phyloP scores from a whole-genome alignment of 2,888 invertebrate species.

The Neocrepidodera transversa region DNA sequence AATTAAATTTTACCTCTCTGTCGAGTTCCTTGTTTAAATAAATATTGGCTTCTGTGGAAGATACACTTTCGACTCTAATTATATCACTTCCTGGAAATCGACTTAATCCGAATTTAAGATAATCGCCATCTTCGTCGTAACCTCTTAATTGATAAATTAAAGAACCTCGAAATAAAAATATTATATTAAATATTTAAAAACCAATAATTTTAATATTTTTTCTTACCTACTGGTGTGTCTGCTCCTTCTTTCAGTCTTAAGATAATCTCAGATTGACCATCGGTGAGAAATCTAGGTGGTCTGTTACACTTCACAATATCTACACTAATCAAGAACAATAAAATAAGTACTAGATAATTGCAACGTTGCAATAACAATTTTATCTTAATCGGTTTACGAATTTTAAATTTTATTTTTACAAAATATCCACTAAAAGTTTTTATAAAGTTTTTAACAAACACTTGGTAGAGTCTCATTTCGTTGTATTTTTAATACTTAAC shows the following conservation, averaged over 20 bases:
- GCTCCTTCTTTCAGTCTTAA: conserved; percentile 86
- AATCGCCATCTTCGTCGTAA: conserved; percentile 86
- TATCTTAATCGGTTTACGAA: neutral
- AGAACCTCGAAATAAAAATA: conserved; percentile 68
- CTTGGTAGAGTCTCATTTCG: conserved; percentile 26
- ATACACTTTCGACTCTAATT: conserved; percentile 81
- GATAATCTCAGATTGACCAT: conserved; percentile 90
- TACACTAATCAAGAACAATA: conserved; percentile 40
- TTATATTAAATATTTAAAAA: too few relatives aligned
- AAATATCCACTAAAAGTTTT: conserved; percentile 49
- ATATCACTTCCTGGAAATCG: conserved; percentile 83
- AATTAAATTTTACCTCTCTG: conserved; percentile 88
- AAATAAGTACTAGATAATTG: conserved; percentile 40
- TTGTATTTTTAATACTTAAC: too few relatives aligned
- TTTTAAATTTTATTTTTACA: conserved; percentile 52
- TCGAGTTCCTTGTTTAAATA: conserved; percentile 89
- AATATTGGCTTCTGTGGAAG: conserved; percentile 83
- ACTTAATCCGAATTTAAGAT: conserved; percentile 80
- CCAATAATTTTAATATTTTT: too few relatives aligned
- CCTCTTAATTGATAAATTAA: conserved; percentile 83
- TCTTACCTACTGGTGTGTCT: conserved; percentile 84
- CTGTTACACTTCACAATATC: conserved; percentile 66
- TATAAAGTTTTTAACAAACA: conserved; percentile 42
- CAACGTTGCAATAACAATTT: conserved; percentile 3
- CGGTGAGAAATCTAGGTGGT: conserved; percentile 86